Percentiles rank a stretch among this genome's conserved stretches.
Evolutionary conservation across 2,888 invertebrate genomes (phyloP).

Genomic region (Cylloceria caligata): DNA sequence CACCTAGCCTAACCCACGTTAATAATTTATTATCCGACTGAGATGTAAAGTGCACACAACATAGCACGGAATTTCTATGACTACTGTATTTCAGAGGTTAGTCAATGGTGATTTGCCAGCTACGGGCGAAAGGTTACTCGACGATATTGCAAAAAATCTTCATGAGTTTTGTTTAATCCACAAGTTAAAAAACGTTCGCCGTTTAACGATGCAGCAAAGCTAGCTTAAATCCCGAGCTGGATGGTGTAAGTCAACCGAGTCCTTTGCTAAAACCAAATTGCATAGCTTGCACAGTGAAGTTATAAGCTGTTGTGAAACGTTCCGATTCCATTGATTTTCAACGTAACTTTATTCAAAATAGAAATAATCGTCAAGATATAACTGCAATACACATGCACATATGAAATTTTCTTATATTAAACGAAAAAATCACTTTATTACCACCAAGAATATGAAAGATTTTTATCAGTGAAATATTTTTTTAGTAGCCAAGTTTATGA

Average conservation of each 20-base stretch:
- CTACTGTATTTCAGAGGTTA: slow-evolving; percentile 52
- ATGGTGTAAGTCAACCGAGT: background rate
- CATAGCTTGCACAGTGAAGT: background rate
- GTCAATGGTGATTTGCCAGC: slow-evolving; percentile 24
- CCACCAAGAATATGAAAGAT: background rate
- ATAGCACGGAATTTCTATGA: slow-evolving; percentile 12
- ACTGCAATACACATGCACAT: background rate
- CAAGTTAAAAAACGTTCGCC: slow-evolving; percentile 53
- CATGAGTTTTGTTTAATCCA: slow-evolving; percentile 47
- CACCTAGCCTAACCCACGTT: slow-evolving; percentile 17
- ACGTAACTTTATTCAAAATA: background rate
- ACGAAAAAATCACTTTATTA: background rate
- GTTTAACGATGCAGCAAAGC: slow-evolving; percentile 39
- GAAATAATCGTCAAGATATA: background rate
- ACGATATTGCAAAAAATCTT: slow-evolving; percentile 42
- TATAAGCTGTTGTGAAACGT: background rate
- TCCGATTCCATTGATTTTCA: background rate
- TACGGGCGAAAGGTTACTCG: background rate
- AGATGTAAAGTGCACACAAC: slow-evolving; percentile 18
- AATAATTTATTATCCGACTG: slow-evolving; percentile 45
- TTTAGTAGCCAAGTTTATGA: background rate
- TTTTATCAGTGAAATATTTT: background rate
- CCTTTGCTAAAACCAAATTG: background rate
- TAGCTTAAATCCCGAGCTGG: slow-evolving; percentile 19
- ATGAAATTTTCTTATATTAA: too few relatives aligned